Conservation (phyloP, 2,888 invertebrate species). For the Prenolepis imparis region DNA sequence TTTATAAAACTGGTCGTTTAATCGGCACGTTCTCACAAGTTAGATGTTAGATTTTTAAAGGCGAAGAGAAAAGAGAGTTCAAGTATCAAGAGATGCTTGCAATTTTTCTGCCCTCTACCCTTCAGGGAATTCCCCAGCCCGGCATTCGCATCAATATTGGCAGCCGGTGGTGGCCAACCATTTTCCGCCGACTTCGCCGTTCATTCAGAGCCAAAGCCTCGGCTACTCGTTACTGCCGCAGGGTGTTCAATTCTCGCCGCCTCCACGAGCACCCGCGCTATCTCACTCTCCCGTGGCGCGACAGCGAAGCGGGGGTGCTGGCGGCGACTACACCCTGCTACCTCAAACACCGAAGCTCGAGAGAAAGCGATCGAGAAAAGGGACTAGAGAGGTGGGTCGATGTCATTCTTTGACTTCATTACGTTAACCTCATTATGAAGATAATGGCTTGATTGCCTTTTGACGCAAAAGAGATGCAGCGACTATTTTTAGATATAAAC, state of each 20-base stretch:
- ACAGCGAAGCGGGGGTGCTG: constrained; percentile 82
- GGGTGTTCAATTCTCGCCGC: constrained; percentile 82
- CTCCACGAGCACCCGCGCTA: constrained; percentile 76
- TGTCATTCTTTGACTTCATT: constrained; percentile 19
- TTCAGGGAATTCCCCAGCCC: constrained; percentile 87
- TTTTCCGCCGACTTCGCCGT: constrained; percentile 91
- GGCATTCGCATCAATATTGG: constrained; percentile 89
- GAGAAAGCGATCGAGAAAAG: constrained; percentile 83
- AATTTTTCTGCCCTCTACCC: constrained; percentile 57
- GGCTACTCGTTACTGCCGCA: constrained; percentile 83
- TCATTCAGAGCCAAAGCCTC: constrained; percentile 84
- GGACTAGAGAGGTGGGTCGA: constrained; percentile 81
- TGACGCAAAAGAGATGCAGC: neutral
- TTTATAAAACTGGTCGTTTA: constrained; percentile 14
- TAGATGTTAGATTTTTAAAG: constrained; percentile 16
- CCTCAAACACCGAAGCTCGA: constrained; percentile 84
- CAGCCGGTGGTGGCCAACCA: constrained; percentile 91
- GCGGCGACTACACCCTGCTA: constrained; percentile 83
- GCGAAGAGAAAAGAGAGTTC: neutral
- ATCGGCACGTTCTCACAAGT: neutral
- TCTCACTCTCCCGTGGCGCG: constrained; percentile 78
- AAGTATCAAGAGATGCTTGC: neutral
- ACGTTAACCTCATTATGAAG: constrained; percentile 19
- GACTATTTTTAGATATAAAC: constrained; percentile 21
- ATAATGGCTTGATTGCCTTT: constrained; percentile 2